These are phyloP conservation scores for Drosophila meridionalis DNA, from an alignment of 2,888 invertebrate species.

Conservation along the genomic window DNA sequence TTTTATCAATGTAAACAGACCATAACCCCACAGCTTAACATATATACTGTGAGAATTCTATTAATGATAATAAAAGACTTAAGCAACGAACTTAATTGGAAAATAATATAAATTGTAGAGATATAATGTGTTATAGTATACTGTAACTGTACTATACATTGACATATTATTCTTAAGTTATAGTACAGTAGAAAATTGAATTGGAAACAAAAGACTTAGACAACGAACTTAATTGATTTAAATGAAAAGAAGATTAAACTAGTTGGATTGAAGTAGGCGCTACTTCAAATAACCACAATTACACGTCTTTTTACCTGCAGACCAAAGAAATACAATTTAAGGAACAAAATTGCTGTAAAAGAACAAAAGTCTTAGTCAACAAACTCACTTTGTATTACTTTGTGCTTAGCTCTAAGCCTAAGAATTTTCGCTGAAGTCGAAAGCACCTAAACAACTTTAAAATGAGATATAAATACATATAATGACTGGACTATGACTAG, in stretches of 20 bases:
- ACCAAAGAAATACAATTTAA: background rate
- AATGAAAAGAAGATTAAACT: too few species aligned
- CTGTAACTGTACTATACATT: too few species aligned
- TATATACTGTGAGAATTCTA: background rate
- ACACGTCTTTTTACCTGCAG: background rate
- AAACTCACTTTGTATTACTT: constrained; percentile 17
- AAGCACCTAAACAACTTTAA: background rate
- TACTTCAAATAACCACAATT: too few species aligned
- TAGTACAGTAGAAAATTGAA: too few species aligned
- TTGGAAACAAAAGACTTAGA: constrained; percentile 50
- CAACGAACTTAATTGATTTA: constrained; percentile 40
- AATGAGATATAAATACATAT: background rate
- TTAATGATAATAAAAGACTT: background rate
- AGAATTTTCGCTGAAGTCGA: background rate
- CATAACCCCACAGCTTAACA: background rate
- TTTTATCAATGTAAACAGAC: background rate
- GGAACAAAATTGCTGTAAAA: background rate
- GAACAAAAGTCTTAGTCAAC: constrained; percentile 45
- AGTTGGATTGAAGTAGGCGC: background rate
- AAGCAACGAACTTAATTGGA: constrained; percentile 28
- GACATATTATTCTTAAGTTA: too few species aligned
- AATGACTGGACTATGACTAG: background rate
- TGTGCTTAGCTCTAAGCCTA: background rate
- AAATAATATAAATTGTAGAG: too few species aligned
- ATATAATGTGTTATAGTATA: too few species aligned